phyloP scores from a whole-genome alignment of 2,113 vertebrate genomes.

The Centropus unirufus region DNA sequence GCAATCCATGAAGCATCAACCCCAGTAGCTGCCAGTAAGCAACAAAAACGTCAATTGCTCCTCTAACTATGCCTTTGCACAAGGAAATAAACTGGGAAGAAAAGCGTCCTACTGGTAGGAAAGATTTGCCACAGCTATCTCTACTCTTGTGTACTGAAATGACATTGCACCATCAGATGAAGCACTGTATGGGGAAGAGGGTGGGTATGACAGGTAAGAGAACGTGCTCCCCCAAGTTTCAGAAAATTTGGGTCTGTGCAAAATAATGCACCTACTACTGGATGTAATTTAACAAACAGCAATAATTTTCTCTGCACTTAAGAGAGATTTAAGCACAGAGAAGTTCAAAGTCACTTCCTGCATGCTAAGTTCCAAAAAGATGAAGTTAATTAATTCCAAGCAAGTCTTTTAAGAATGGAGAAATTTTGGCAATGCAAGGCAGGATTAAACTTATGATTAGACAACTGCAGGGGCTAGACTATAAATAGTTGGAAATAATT shows the following conservation, averaged over 20 bases:
- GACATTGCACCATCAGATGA: neutral
- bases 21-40: neutral
- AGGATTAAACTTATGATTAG: neutral
- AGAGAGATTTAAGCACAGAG: neutral
- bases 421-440: neutral
- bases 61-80: neutral
- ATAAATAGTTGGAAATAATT: neutral
- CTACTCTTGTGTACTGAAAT: neutral
- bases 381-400: neutral
- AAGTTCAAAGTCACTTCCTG: neutral
- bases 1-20: neutral
- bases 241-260: neutral
- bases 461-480: neutral
- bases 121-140: neutral
- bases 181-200: neutral
- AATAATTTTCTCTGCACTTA: neutral
- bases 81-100: neutral
- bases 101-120: neutral
- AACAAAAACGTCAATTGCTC: neutral
- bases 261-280: neutral
- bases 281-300: neutral
- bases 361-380: neutral
- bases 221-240: rapidly evolving
- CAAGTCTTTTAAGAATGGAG: neutral
- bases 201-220: neutral